phyloP scores from a whole-genome alignment of 2,888 invertebrate species.

The Adelphocoris suturalis region DNA sequence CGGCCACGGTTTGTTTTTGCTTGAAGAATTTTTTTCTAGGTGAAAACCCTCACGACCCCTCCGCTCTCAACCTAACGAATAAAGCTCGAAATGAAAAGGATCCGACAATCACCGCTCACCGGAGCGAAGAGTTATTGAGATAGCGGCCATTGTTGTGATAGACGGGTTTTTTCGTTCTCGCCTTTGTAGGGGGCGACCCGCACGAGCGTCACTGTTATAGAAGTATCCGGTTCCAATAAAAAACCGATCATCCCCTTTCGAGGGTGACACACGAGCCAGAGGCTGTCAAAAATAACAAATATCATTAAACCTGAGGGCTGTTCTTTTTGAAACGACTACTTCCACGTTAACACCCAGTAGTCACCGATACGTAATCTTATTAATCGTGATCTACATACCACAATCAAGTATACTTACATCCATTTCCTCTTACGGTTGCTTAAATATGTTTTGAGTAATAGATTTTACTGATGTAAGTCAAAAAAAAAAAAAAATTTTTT shows the following conservation, averaged over 20 bases:
- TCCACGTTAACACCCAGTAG: no score
- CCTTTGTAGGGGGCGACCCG: not conserved
- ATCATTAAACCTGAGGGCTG: no score
- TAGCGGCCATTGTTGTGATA: not conserved
- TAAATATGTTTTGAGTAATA: no score
- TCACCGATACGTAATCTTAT: no score
- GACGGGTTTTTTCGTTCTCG: not conserved
- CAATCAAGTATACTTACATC: no score
- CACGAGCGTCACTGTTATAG: conserved; percentile 1
- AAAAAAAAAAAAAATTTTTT: no score
- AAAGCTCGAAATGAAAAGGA: conserved; percentile 15
- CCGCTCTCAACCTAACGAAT: not conserved
- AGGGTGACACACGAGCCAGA: not conserved
- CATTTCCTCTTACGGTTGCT: no score
- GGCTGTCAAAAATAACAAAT: not conserved
- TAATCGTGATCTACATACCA: no score
- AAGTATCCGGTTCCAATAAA: conserved; percentile 7
- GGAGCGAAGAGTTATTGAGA: conserved; percentile 25
- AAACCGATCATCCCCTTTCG: conserved; percentile 1
- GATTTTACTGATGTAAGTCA: no score
- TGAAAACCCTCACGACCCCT: not conserved
- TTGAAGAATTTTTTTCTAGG: no score
- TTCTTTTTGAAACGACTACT: no score
- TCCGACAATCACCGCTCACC: conserved; percentile 2
- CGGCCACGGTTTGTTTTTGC: no score